Conservation (phyloP, 2,888 invertebrate species). For the Oscheius sp. region DNA sequence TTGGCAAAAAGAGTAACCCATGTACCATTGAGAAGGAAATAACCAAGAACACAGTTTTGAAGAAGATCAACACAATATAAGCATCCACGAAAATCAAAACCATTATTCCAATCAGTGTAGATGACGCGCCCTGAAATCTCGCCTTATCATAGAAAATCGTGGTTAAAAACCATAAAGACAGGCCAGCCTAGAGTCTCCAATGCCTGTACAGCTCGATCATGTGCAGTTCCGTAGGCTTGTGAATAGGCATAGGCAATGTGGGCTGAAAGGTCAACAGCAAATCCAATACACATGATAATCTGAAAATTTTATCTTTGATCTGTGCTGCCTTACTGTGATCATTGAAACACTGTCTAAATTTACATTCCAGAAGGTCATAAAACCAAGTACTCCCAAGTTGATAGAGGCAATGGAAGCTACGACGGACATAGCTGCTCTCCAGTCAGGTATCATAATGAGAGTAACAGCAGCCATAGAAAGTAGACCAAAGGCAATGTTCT, state of each 20-base stretch:
- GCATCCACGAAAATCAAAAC: conserved; percentile 64
- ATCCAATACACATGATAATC: conserved; percentile 94
- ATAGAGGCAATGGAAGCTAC: conserved; percentile 84
- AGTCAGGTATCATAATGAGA: conserved; percentile 90
- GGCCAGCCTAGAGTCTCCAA: conserved; percentile 88
- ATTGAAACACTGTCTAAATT: conserved; percentile 85
- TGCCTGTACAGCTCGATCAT: conserved; percentile 72
- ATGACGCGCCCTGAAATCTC: conserved; percentile 62
- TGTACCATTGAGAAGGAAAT: conserved; percentile 64
- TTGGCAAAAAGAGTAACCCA: conserved; percentile 68
- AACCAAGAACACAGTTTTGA: conserved; percentile 70
- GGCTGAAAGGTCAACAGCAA: conserved; percentile 78
- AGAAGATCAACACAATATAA: conserved; percentile 67
- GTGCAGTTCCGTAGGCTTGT: conserved; percentile 47
- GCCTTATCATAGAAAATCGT: too few species aligned
- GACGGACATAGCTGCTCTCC: conserved; percentile 89
- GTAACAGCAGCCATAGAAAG: conserved; percentile 91
- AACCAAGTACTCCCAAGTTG: conserved; percentile 68
- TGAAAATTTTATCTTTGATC: conserved; percentile 13
- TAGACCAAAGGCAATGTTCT: conserved; percentile 86
- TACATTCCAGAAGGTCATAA: conserved; percentile 73
- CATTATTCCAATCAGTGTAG: conserved; percentile 66
- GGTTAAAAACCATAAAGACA: conserved; percentile 80
- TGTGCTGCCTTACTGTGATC: conserved; percentile 78
- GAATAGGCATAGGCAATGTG: conserved; percentile 59